phyloP scores from a whole-genome alignment of 2,888 invertebrate genomes.

The Cataglyphis albicans region DNA sequence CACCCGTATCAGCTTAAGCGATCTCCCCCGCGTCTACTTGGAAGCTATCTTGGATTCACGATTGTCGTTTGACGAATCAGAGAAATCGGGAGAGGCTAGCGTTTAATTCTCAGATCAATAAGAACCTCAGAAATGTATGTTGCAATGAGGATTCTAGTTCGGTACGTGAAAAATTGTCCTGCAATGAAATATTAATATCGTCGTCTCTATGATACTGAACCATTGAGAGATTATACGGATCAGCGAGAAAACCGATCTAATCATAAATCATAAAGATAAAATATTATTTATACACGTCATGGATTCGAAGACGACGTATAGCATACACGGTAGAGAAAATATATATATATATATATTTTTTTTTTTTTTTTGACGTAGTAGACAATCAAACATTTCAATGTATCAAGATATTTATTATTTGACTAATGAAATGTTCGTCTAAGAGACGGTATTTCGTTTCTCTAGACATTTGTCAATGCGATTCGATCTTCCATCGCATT shows the following conservation, averaged over 20 bases:
- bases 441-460: slow-evolving; percentile 22
- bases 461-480: slow-evolving; percentile 57
- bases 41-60: slow-evolving; percentile 43
- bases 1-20: slow-evolving; percentile 60
- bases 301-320: neutral
- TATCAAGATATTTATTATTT: slow-evolving; percentile 30
- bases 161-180: slow-evolving; percentile 48
- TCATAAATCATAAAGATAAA: slow-evolving; percentile 11
- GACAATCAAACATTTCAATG: slow-evolving; percentile 1
- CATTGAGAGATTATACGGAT: slow-evolving; percentile 4
- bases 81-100: slow-evolving; percentile 56
- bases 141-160: neutral
- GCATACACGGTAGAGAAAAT: neutral
- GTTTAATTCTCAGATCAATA: slow-evolving; percentile 49
- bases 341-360: neutral
- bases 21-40: slow-evolving; percentile 56
- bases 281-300: slow-evolving; percentile 1
- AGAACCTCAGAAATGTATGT: slow-evolving; percentile 1
- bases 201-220: neutral
- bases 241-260: neutral
- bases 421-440: neutral
- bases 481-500: slow-evolving; percentile 78
- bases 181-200: slow-evolving; percentile 37
- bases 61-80: slow-evolving; percentile 63
- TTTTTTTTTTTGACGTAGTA: neutral